These are phyloP conservation scores for Parnassius orleans DNA, from an alignment of 2,888 invertebrate genomes.

Conservation along the genomic window DNA sequence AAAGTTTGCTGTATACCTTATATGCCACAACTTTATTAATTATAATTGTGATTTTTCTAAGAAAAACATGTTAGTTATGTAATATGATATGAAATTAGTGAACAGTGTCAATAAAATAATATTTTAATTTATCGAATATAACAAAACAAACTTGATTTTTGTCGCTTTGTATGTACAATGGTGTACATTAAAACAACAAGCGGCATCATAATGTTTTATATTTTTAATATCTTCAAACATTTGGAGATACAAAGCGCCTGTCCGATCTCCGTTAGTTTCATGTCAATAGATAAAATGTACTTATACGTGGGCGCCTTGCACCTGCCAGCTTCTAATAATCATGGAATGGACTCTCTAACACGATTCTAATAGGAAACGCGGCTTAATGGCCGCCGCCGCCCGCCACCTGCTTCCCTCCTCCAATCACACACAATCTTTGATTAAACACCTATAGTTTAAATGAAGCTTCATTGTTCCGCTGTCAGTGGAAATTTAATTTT, in stretches of 20 bases:
- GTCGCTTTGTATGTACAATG: no score
- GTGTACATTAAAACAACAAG: neutral
- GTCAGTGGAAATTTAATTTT: conserved; percentile 23
- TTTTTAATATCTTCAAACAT: conserved; percentile 18
- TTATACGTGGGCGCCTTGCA: conserved; percentile 55
- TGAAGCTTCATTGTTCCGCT: conserved; percentile 24
- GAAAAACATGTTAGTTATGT: no score
- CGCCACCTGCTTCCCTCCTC: conserved; percentile 46
- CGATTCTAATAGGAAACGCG: conserved; percentile 75
- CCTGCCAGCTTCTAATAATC: conserved; percentile 67
- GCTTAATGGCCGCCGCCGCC: conserved; percentile 54
- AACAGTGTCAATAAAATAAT: no score
- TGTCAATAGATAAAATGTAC: conserved; percentile 52
- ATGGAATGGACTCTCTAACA: conserved; percentile 61
- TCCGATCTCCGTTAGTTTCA: conserved; percentile 52
- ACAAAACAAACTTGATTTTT: no score
- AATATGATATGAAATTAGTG: no score
- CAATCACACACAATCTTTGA: conserved; percentile 41
- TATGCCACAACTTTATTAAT: no score
- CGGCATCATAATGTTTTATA: neutral
- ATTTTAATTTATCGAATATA: no score
- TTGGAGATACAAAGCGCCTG: conserved; percentile 22
- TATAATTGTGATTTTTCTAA: no score
- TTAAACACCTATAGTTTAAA: conserved; percentile 28
- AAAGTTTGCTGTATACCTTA: no score